Base-by-base conservation (phyloP, 2,888 invertebrate species). In the Augiades crinisus region DNA sequence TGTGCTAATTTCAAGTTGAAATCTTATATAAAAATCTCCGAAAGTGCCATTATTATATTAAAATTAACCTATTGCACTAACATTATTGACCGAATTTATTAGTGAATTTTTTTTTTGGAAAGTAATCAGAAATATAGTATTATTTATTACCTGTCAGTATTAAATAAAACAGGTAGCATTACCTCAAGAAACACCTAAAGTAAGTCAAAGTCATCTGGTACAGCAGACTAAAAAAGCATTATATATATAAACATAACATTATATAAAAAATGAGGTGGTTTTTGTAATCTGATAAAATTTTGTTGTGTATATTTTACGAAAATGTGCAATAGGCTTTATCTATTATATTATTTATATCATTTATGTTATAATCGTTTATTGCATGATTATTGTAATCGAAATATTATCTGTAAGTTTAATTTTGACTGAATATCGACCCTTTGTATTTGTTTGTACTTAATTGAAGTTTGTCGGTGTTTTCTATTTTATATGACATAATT, bases 391-490 rank as follows among this genome's bases (percentile, higher is more conserved):
- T 38, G 31, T 46, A 45, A 51, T 41, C 16, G 17, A n/a, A 41
- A 58, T 52, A 54, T 54, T n/a, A 30, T 17, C 59, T 62, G 68
- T 66, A 66, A 49, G 49, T 57, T 55, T n/a, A n/a, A 59, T 69
- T 76, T 68, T 71, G 84, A 84, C 85, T 85, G 83, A 84, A 73
- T 68, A 72, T 68, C 64, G 64, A 16, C 71, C 67, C 68, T 62
- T 74, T 61, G 76, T 78, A 78, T 77, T 78, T 75, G 73, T 78
- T 83, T 80, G 84, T 86, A 85, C 85, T 85, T 83, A 83, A 75
- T 65, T 55, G 68, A 65, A 65, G 70, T 70, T 72, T 71, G 67
- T 70, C 71, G 63, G 69, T 70, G 72, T 74, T 78, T 74, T 67
- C 69, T 63, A 58, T 60, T 57, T 56, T 56, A 51, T 59, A 56